Conservation (phyloP, 1,140 invertebrate species). For the Anastatus disparis region DNA sequence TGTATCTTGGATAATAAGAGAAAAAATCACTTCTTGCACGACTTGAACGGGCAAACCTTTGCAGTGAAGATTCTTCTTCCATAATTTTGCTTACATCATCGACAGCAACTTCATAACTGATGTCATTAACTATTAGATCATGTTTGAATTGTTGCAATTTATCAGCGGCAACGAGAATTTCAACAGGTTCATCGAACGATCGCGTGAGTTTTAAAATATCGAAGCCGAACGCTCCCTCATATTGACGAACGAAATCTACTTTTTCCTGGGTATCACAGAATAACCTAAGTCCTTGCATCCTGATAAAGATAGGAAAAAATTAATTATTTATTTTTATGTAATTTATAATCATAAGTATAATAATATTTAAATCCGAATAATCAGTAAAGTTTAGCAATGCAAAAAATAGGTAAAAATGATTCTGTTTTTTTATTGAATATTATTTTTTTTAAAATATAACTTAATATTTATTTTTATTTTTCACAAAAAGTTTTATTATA, state of each 20-base stretch:
- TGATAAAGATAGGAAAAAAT: too few relatives aligned
- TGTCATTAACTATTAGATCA: not conserved
- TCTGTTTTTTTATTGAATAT: too few relatives aligned
- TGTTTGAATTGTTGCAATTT: conserved; percentile 33
- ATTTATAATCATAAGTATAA: too few relatives aligned
- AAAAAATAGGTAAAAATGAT: too few relatives aligned
- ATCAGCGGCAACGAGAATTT: conserved; percentile 37
- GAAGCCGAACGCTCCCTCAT: conserved; percentile 10
- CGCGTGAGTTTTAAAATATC: conserved; percentile 34
- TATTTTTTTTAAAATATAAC: too few relatives aligned
- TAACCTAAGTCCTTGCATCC: conserved; percentile 42
- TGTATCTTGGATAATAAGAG: too few relatives aligned
- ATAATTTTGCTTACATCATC: conserved; percentile 30
- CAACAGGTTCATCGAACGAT: not conserved
- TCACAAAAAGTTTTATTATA: too few relatives aligned
- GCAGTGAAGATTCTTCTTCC: conserved; percentile 11
- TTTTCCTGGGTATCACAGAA: conserved; percentile 29
- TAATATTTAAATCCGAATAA: too few relatives aligned
- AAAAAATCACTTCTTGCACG: not conserved
- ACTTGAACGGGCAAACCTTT: not conserved
- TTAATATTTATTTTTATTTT: too few relatives aligned
- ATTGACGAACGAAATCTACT: conserved; percentile 2
- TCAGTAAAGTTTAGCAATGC: too few relatives aligned
- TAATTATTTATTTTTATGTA: too few relatives aligned
- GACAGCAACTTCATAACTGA: conserved; percentile 35